A percentile compares a stretch with the other conserved stretches of the same genome.
Evolutionary conservation across 1,140 invertebrate species (phyloP).

Genomic region (Drosophila melanica): DNA sequence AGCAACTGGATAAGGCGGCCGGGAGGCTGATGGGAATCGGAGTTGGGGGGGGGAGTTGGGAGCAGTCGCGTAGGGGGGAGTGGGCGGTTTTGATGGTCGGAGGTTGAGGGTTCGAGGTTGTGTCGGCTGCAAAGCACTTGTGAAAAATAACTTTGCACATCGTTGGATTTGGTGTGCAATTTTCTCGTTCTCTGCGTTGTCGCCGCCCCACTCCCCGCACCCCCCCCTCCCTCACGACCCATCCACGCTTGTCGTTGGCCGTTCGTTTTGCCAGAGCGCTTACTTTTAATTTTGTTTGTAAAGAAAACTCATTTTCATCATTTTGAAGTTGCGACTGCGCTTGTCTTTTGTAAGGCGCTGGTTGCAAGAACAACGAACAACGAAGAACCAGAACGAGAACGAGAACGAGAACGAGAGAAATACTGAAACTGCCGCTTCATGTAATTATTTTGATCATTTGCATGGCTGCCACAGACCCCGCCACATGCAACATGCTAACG

Average conservation of each 20-base stretch:
- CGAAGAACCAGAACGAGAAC: slow-evolving; percentile 2
- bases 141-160: slow-evolving; percentile 83
- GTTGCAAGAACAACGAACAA: slow-evolving; percentile 14
- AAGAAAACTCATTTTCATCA: slow-evolving; percentile 83
- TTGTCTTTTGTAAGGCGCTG: slow-evolving; percentile 67
- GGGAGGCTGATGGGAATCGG: not conserved
- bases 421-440: slow-evolving; percentile 70
- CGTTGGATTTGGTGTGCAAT: slow-evolving; percentile 80
- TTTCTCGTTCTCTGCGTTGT: slow-evolving; percentile 49
- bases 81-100: slow-evolving; percentile 1
- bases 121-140: slow-evolving; percentile 74
- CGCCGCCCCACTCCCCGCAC: not conserved
- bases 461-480: slow-evolving; percentile 56
- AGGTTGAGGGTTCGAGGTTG: slow-evolving; percentile 40
- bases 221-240: not conserved
- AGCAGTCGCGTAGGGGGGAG: too few species aligned
- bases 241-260: not conserved
- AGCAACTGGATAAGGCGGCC: slow-evolving; percentile 24
- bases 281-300: slow-evolving; percentile 83
- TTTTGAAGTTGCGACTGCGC: slow-evolving; percentile 78
- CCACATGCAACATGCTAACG: slow-evolving; percentile 47
- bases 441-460: slow-evolving; percentile 83
- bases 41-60: not conserved
- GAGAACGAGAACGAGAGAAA: slow-evolving; percentile 11
- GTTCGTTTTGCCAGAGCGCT: slow-evolving; percentile 37